These are phyloP conservation scores for Ctenochaetus hawaiiensis DNA, from an alignment of 2,797 vertebrate species.

Conservation along the genomic window DNA sequence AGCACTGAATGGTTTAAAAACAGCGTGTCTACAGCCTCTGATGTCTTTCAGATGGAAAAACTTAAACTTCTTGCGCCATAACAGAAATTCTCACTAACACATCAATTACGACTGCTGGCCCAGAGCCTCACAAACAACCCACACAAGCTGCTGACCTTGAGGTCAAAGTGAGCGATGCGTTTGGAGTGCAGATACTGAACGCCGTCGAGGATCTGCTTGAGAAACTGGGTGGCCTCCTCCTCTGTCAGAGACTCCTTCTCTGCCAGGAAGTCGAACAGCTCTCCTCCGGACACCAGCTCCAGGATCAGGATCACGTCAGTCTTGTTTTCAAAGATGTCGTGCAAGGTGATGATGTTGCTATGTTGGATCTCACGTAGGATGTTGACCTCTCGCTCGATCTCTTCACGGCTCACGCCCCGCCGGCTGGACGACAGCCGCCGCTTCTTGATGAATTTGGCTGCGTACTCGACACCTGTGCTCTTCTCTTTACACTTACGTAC, in stretches of 20 bases:
- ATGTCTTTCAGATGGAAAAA: slow-evolving; percentile 6
- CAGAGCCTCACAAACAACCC: background rate
- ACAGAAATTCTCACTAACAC: slow-evolving; percentile 21
- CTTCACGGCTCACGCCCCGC: slow-evolving; percentile 95
- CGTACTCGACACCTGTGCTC: slow-evolving; percentile 88
- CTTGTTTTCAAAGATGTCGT: slow-evolving; percentile 98
- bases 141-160: slow-evolving; percentile 89
- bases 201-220: slow-evolving; percentile 98
- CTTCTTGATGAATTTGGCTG: slow-evolving; percentile 99
- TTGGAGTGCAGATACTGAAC: slow-evolving; percentile 97
- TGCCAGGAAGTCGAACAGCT: slow-evolving; percentile 97
- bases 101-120: slow-evolving; percentile 6
- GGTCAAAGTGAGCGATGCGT: slow-evolving; percentile 96
- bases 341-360: slow-evolving; percentile 98
- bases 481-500: slow-evolving; percentile 96
- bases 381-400: slow-evolving; percentile 97
- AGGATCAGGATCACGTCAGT: slow-evolving; percentile 98
- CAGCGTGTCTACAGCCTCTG: background rate
- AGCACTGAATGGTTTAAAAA: background rate
- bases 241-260: slow-evolving; percentile 98
- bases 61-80: background rate
- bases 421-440: slow-evolving; percentile 95
- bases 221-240: slow-evolving; percentile 98
- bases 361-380: slow-evolving; percentile 98
- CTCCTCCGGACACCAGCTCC: slow-evolving; percentile 96